Percentiles rank a stretch among this genome's conserved stretches.
Conservation (phyloP, 2,113 vertebrate genomes). For the Chionis minor region DNA sequence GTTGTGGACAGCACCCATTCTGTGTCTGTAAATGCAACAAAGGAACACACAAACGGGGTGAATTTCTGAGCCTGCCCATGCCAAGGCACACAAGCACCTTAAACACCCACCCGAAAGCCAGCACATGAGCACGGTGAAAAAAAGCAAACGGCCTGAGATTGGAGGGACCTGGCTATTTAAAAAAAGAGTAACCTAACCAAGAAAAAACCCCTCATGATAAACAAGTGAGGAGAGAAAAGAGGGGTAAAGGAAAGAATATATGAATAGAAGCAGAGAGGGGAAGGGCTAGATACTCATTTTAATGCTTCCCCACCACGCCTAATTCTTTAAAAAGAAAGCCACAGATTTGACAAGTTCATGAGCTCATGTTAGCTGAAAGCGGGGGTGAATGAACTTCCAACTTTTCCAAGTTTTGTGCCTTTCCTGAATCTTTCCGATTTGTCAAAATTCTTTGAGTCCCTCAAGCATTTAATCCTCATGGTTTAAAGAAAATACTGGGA, state of each 20-base stretch:
- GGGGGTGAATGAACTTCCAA: not conserved
- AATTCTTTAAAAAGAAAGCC: not conserved
- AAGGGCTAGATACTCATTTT: not conserved
- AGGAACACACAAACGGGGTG: not conserved
- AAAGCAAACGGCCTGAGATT: not conserved
- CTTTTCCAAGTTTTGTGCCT: not conserved
- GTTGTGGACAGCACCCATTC: not conserved
- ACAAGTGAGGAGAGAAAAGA: not conserved
- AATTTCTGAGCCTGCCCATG: not conserved
- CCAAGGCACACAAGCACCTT: not conserved
- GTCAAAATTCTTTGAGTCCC: not conserved
- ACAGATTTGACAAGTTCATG: not conserved
- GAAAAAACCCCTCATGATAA: not conserved
- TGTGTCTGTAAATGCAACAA: not conserved
- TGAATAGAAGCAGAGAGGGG: not conserved
- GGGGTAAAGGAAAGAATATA: not conserved
- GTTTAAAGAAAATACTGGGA: constrained; percentile 18
- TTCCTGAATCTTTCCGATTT: not conserved
- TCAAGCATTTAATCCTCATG: not conserved
- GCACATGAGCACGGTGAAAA: not conserved
- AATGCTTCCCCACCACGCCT: not conserved
- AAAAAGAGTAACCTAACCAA: not conserved
- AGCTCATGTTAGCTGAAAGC: not conserved
- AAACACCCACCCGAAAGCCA: not conserved
- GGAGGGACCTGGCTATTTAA: not conserved